Evolutionary conservation across 2,888 invertebrate species (phyloP).

Genomic region (Caprella mutica): DNA sequence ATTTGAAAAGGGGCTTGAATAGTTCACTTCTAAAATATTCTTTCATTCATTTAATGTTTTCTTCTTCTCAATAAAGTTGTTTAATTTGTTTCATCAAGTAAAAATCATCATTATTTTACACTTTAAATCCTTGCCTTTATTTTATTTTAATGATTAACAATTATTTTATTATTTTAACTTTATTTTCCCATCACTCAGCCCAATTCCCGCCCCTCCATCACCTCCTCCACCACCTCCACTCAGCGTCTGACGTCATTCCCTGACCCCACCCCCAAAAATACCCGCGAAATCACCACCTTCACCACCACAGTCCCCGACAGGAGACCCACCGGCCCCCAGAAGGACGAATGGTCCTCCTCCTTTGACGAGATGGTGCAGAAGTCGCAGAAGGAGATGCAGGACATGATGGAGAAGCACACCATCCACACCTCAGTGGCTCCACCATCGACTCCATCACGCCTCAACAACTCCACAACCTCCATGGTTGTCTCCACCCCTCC

Average conservation of each 20-base stretch:
- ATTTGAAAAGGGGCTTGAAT: too few relatives aligned
- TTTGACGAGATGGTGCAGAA: conserved; percentile 33
- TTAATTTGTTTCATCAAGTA: too few relatives aligned
- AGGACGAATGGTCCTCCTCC: conserved; percentile 28
- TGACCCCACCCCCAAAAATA: conserved; percentile 3
- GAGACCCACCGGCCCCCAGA: conserved; percentile 7
- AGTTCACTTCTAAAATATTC: too few relatives aligned
- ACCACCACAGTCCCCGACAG: conserved; percentile 12
- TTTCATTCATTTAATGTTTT: too few relatives aligned
- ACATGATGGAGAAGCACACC: conserved; percentile 32
- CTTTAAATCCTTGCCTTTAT: not conserved
- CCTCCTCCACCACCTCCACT: conserved; percentile 13
- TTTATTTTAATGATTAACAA: not conserved
- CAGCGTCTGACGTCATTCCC: conserved; percentile 2
- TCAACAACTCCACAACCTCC: conserved; percentile 12
- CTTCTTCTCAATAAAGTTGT: too few relatives aligned
- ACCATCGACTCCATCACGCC: conserved; percentile 4
- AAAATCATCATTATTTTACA: too few relatives aligned
- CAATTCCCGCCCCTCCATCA: conserved; percentile 7
- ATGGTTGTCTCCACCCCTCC: conserved; percentile 18
- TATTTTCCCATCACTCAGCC: not conserved
- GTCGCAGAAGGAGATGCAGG: conserved; percentile 32
- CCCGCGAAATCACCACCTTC: conserved; percentile 11
- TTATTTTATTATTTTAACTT: conserved; percentile 1
- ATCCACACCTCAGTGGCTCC: conserved; percentile 14